Evolutionary conservation across 2,888 invertebrate genomes (phyloP).

Genomic region (Platypus cylindrus): DNA sequence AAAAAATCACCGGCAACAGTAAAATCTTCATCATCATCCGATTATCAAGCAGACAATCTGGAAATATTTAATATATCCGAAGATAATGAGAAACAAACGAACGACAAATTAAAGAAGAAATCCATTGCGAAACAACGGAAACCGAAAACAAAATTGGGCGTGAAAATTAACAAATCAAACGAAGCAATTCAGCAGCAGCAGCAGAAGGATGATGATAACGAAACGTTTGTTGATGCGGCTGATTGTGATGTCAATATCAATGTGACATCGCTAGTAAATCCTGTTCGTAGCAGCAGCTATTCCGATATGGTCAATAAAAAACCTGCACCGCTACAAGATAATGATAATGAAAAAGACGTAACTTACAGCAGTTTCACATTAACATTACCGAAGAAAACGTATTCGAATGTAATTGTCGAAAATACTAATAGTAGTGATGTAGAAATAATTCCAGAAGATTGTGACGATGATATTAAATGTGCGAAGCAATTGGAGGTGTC

Average conservation of each 20-base stretch:
- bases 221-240: no score
- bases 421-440: no score
- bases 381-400: slow-evolving; percentile 19
- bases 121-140: slow-evolving; percentile 28
- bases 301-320: slow-evolving; percentile 27
- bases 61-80: slow-evolving; percentile 14
- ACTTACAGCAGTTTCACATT: slow-evolving; percentile 20
- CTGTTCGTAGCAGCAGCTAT: slow-evolving; percentile 40
- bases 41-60: no score
- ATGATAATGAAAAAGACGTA: slow-evolving; percentile 15
- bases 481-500: no score
- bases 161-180: slow-evolving; percentile 25
- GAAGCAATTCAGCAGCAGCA: slow-evolving; percentile 12
- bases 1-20: no score
- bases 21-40: no score
- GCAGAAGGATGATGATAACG: slow-evolving; percentile 5
- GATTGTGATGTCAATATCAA: slow-evolving; percentile 14
- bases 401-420: slow-evolving; percentile 7
- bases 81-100: slow-evolving; percentile 19
- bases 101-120: slow-evolving; percentile 15
- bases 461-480: no score
- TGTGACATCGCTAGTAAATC: slow-evolving; percentile 22
- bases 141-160: slow-evolving; percentile 33
- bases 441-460: no score
- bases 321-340: slow-evolving; percentile 13